Evolutionary conservation across 2,888 invertebrate genomes (phyloP).

Genomic region (Eucera pruinosa): DNA sequence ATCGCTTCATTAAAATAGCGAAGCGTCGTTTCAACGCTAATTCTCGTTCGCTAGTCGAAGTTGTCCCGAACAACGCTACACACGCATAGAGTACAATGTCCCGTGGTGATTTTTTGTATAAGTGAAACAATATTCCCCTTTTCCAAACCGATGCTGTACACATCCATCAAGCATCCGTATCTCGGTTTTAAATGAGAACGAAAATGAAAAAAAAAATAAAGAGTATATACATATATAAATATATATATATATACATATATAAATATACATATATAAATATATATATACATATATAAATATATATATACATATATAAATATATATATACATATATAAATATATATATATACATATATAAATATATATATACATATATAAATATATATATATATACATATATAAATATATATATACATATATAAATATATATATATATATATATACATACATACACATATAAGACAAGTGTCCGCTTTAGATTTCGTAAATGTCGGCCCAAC

Average conservation of each 20-base stretch:
- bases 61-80: constrained; percentile 38
- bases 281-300: constrained; percentile 25
- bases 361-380: constrained; percentile 27
- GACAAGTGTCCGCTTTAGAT: constrained; percentile 55
- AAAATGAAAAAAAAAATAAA: not conserved
- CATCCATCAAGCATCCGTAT: constrained; percentile 7
- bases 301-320: constrained; percentile 31
- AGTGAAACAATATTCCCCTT: constrained; percentile 34
- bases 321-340: constrained; percentile 25
- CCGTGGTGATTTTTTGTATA: constrained; percentile 51
- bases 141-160: constrained; percentile 50
- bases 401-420: constrained; percentile 26
- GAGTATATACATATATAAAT: constrained; percentile 27
- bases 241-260: constrained; percentile 28
- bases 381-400: constrained; percentile 31
- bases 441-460: constrained; percentile 20
- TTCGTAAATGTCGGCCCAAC: constrained; percentile 66
- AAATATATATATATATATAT: constrained; percentile 29
- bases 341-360: constrained; percentile 31
- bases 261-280: constrained; percentile 33
- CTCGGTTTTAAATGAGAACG: constrained; percentile 25
- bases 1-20: constrained; percentile 8
- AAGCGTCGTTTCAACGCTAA: constrained; percentile 32
- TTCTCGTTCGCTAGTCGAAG: constrained; percentile 54
- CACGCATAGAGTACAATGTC: constrained; percentile 57